Evolutionary conservation across 2,888 invertebrate genomes (phyloP).

Genomic region (Campoplex capitator): DNA sequence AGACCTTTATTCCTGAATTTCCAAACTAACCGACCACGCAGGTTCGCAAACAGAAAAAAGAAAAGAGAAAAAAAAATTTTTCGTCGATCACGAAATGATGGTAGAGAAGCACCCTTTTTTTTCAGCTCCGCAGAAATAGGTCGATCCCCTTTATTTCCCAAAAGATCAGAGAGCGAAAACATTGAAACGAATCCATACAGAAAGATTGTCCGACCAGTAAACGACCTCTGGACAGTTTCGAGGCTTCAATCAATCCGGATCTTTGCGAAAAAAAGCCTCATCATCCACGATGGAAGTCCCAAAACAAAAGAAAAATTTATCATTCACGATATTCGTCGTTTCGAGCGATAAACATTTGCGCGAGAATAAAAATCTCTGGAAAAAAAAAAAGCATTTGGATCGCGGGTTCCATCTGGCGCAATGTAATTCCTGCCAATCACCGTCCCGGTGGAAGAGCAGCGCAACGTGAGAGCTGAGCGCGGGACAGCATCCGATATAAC

Average conservation of each 20-base stretch:
- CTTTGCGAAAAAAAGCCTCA: too few species aligned
- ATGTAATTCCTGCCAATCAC: constrained; percentile 24
- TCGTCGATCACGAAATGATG: neutral
- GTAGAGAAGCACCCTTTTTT: neutral
- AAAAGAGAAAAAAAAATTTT: neutral
- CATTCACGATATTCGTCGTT: neutral
- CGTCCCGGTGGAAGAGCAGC: constrained; percentile 25
- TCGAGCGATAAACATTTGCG: neutral
- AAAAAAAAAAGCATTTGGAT: neutral
- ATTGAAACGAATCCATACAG: neutral
- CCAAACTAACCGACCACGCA: neutral
- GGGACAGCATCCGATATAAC: constrained; percentile 75
- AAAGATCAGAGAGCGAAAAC: neutral
- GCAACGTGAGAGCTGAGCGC: constrained; percentile 53
- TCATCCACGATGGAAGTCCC: neutral
- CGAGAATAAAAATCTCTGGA: neutral
- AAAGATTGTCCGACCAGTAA: neutral
- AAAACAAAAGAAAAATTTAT: neutral
- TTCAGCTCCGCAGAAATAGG: neutral
- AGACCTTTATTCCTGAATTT: too few species aligned
- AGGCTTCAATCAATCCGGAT: neutral
- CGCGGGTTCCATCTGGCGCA: neutral
- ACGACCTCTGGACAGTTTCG: neutral
- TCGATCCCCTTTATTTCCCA: neutral
- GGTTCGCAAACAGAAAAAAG: neutral